phyloP scores from a whole-genome alignment of 2,888 invertebrate genomes.

The Nipponacmea schrenckii region DNA sequence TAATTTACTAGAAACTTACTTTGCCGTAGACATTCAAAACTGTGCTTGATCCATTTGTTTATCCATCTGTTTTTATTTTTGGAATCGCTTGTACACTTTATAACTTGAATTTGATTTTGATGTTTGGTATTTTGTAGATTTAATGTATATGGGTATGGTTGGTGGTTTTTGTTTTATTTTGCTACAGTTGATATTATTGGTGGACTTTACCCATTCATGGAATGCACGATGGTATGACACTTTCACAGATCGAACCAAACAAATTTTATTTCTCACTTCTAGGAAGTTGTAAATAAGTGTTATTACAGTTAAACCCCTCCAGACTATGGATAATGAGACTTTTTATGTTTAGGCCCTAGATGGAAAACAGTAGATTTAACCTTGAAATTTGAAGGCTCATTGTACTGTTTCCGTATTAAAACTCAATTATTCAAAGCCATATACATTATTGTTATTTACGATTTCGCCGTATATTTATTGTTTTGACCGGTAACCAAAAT shows the following conservation, averaged over 20 bases:
- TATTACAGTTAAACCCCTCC: too few relatives aligned
- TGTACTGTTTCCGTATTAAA: too few relatives aligned
- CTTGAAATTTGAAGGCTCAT: too few relatives aligned
- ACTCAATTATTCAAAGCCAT: too few relatives aligned
- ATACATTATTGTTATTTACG: too few relatives aligned
- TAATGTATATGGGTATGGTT: conserved; percentile 70
- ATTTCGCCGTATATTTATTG: too few relatives aligned
- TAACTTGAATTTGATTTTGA: neutral
- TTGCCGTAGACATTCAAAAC: neutral
- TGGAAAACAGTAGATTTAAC: too few relatives aligned
- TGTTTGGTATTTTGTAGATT: conserved; percentile 55
- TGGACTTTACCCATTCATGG: conserved; percentile 69
- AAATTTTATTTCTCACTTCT: neutral
- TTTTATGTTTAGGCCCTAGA: too few relatives aligned
- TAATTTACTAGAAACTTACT: neutral
- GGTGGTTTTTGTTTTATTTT: conserved; percentile 68
- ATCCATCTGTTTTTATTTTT: neutral
- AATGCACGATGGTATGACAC: conserved; percentile 66
- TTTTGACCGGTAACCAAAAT: too few relatives aligned
- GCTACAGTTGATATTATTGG: conserved; percentile 68
- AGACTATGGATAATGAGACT: too few relatives aligned
- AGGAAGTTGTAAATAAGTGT: too few relatives aligned
- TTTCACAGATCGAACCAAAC: neutral
- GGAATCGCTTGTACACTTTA: neutral
- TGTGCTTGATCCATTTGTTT: too few relatives aligned